Evolutionary conservation across 2,888 invertebrate species (phyloP).

Genomic region (Acanthopleura granulata): DNA sequence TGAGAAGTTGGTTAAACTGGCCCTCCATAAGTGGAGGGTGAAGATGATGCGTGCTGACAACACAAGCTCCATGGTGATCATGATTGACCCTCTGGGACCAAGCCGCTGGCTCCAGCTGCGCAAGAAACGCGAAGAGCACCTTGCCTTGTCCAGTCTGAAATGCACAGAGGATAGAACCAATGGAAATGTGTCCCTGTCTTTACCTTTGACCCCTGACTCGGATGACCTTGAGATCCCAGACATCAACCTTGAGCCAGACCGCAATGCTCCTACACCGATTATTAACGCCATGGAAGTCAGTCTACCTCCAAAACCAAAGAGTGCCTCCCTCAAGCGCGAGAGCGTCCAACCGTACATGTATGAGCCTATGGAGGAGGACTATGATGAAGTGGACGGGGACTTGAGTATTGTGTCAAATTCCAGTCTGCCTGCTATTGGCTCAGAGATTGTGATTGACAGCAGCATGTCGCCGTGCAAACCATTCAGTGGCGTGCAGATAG

Average conservation of each 20-base stretch:
- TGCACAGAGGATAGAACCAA: no score
- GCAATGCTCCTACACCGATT: not conserved
- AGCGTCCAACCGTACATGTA: not conserved
- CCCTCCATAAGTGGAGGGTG: constrained; percentile 85
- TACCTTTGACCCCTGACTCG: not conserved
- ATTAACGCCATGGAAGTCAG: not conserved
- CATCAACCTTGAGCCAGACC: not conserved
- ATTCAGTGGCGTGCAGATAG: not conserved
- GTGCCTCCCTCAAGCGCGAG: not conserved
- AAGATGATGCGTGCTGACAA: constrained; percentile 95
- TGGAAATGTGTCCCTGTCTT: not conserved
- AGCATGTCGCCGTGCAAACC: not conserved
- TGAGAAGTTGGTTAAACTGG: constrained; percentile 86
- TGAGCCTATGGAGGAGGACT: not conserved
- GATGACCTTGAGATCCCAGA: not conserved
- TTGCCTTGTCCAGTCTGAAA: not conserved
- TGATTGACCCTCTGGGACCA: constrained; percentile 89
- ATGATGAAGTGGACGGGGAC: constrained; percentile 20
- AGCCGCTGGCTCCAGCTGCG: constrained; percentile 56
- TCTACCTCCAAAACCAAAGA: not conserved
- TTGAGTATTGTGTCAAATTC: constrained; percentile 3
- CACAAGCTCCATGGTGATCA: constrained; percentile 91
- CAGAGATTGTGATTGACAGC: not conserved
- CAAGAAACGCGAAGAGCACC: constrained; percentile 48
- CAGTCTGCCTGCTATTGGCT: constrained; percentile 4